phyloP scores from a whole-genome alignment of 2,888 invertebrate species.

The Apotomis turbidana region DNA sequence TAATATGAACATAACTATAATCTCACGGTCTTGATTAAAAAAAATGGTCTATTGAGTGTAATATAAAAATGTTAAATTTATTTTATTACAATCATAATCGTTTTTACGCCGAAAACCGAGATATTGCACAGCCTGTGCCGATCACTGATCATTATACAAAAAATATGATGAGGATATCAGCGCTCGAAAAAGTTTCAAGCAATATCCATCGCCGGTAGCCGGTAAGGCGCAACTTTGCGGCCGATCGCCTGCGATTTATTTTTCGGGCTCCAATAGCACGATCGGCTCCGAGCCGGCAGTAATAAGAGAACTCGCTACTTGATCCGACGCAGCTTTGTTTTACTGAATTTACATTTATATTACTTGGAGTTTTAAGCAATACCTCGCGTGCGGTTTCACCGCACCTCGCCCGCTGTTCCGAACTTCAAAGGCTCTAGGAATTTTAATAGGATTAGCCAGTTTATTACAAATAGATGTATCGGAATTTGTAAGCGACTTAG shows the following conservation, averaged over 20 bases:
- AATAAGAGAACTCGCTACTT: constrained; percentile 56
- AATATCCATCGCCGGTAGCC: too few relatives aligned
- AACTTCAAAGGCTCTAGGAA: constrained; percentile 38
- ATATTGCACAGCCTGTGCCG: too few relatives aligned
- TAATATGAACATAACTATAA: too few relatives aligned
- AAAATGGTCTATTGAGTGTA: too few relatives aligned
- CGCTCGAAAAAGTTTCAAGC: too few relatives aligned
- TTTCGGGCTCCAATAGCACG: constrained; percentile 11
- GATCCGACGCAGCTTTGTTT: constrained; percentile 57
- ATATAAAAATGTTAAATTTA: too few relatives aligned
- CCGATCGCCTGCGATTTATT: constrained; percentile 14
- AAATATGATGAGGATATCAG: too few relatives aligned
- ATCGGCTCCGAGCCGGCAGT: constrained; percentile 39
- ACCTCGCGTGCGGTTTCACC: constrained; percentile 51
- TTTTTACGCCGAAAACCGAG: too few relatives aligned
- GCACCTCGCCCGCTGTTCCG: constrained; percentile 29
- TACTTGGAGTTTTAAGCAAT: constrained; percentile 66
- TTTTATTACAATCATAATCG: too few relatives aligned
- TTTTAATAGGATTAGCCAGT: constrained; percentile 36
- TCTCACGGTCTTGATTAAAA: too few relatives aligned
- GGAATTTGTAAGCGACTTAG: constrained; percentile 14
- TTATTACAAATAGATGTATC: constrained; percentile 36
- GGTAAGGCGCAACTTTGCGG: background rate
- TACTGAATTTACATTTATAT: constrained; percentile 69
- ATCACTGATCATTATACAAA: too few relatives aligned